Conservation (phyloP, 2,113 vertebrate genomes). For the Vimba vimba region DNA sequence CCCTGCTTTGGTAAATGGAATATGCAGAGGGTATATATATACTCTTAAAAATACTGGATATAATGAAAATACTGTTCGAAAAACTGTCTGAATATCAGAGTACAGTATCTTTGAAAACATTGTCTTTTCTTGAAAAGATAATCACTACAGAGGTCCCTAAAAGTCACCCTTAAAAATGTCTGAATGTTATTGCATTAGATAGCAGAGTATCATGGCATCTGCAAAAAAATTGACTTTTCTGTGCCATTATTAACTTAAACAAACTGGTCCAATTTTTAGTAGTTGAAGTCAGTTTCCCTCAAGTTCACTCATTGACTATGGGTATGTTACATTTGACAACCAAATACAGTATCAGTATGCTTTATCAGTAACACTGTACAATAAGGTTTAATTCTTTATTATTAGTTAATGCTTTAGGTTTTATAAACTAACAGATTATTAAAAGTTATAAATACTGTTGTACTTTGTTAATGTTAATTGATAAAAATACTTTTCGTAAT, state of each 20-base stretch:
- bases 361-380: neutral
- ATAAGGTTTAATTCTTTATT: neutral
- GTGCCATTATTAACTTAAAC: neutral
- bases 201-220: neutral
- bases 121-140: neutral
- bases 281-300: neutral
- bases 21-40: slow-evolving; percentile 33
- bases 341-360: neutral
- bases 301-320: neutral
- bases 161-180: neutral
- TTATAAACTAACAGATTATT: neutral
- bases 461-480: neutral
- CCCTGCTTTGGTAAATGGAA: slow-evolving; percentile 23
- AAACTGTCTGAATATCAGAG: neutral
- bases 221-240: neutral
- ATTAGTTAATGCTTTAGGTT: neutral
- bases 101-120: neutral
- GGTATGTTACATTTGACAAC: neutral
- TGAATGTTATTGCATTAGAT: neutral
- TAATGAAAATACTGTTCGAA: neutral
- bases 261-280: neutral
- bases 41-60: neutral
- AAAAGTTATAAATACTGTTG: no score
- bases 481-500: neutral
- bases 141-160: neutral